Conservation (phyloP, 2,113 vertebrate genomes). For the Edolisoma coerulescens region DNA sequence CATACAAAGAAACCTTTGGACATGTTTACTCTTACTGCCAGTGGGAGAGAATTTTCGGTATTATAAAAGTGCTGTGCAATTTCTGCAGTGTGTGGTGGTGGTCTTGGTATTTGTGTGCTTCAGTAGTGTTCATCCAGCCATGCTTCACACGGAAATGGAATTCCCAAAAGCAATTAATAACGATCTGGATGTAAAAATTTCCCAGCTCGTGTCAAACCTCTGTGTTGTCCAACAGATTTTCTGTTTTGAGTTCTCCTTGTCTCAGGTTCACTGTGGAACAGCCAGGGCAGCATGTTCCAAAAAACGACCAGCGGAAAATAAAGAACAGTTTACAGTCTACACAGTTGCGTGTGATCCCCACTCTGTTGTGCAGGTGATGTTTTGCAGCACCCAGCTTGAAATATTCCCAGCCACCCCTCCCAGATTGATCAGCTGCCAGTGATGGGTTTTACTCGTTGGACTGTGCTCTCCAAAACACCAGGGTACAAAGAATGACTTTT, state of each 20-base stretch:
- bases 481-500: neutral
- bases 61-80: neutral
- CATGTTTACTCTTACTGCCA: neutral
- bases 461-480: neutral
- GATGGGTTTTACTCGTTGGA: neutral
- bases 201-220: neutral
- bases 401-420: neutral
- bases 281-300: neutral
- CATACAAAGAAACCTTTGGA: neutral
- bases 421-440: rapidly evolving
- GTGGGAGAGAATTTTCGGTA: neutral
- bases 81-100: neutral
- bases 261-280: neutral
- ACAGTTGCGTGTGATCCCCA: neutral
- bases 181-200: neutral
- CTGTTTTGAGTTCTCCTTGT: neutral
- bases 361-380: neutral
- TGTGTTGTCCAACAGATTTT: neutral
- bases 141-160: neutral
- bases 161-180: neutral
- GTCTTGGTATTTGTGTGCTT: neutral
- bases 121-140: neutral
- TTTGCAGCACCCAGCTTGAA: neutral
- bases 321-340: neutral
- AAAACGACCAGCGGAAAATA: constrained; percentile 7